Percentiles rank a stretch among this genome's conserved stretches.
These are phyloP conservation scores for Cantharis rufa DNA, from an alignment of 2,888 invertebrate species.

Conservation along the genomic window DNA sequence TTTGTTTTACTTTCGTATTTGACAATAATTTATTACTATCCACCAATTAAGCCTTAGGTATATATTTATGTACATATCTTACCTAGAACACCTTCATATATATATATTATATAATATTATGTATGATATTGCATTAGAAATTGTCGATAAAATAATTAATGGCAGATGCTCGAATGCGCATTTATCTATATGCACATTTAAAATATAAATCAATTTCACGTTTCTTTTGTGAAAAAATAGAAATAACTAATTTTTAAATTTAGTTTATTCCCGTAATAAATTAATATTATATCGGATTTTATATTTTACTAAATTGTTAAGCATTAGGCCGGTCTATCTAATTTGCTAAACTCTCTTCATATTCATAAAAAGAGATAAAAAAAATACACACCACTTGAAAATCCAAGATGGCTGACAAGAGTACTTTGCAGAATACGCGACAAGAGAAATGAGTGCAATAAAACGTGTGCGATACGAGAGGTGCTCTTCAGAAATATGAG, in stretches of 20 bases:
- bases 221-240: background rate
- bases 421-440: slow-evolving; percentile 43
- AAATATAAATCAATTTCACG: background rate
- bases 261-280: background rate
- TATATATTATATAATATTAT: background rate
- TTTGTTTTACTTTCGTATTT: background rate
- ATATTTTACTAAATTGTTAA: background rate
- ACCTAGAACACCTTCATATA: too few species aligned
- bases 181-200: background rate
- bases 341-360: slow-evolving; percentile 19
- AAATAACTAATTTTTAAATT: background rate
- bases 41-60: background rate
- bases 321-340: background rate
- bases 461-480: slow-evolving; percentile 51
- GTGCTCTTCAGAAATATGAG: slow-evolving; percentile 48
- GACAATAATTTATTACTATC: background rate
- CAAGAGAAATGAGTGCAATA: slow-evolving; percentile 48
- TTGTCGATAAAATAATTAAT: background rate
- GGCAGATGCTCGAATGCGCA: background rate
- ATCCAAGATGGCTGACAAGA: slow-evolving; percentile 48
- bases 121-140: background rate
- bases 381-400: slow-evolving; percentile 33
- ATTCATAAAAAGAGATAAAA: slow-evolving; percentile 22
- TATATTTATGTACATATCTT: too few species aligned
- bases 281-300: background rate